Evolutionary conservation across 1,140 invertebrate species (phyloP).

Genomic region (Arctopsyche grandis): DNA sequence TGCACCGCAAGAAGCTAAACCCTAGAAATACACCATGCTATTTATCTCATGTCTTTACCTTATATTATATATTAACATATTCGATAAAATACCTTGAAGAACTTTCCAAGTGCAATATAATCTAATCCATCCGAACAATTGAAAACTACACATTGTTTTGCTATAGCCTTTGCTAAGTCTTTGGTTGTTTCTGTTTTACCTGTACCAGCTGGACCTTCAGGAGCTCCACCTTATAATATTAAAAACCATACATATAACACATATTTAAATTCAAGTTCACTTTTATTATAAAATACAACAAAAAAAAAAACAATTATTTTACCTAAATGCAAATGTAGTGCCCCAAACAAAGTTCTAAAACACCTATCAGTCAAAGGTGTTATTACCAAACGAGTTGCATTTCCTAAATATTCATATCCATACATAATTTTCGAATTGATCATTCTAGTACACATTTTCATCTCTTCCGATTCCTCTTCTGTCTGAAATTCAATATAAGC

Average conservation of each 20-base stretch:
- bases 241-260: background rate
- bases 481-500: slow-evolving; percentile 53
- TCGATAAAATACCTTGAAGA: slow-evolving; percentile 79
- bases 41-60: background rate
- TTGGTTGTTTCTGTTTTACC: slow-evolving; percentile 98
- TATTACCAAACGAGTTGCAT: slow-evolving; percentile 87
- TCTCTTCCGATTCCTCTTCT: slow-evolving; percentile 58
- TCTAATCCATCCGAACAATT: slow-evolving; percentile 95
- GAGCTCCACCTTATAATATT: slow-evolving; percentile 77
- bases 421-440: slow-evolving; percentile 91
- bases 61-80: background rate
- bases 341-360: slow-evolving; percentile 92
- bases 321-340: slow-evolving; percentile 84
- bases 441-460: slow-evolving; percentile 78
- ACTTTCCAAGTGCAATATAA: slow-evolving; percentile 93
- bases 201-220: slow-evolving; percentile 94
- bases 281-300: background rate
- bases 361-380: slow-evolving; percentile 93
- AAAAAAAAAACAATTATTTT: slow-evolving; percentile 37
- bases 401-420: slow-evolving; percentile 96
- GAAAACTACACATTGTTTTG: slow-evolving; percentile 96
- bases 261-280: background rate
- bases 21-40: slow-evolving; percentile 69
- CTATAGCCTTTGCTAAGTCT: slow-evolving; percentile 95
- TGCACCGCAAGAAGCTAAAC: slow-evolving; percentile 92